Conservation (phyloP, 2,113 vertebrate genomes). For the Gobiocypris rarus region DNA sequence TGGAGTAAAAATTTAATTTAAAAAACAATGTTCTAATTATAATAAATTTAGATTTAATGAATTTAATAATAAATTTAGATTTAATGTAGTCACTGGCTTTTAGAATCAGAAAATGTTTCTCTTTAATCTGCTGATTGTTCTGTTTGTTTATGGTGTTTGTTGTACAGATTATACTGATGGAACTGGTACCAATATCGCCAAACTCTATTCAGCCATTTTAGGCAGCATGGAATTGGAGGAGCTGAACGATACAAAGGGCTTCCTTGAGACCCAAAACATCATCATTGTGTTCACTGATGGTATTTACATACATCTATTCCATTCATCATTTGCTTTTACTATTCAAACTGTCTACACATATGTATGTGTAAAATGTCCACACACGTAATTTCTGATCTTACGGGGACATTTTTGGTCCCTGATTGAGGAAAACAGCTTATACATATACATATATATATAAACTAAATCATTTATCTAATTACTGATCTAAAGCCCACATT, state of each 20-base stretch:
- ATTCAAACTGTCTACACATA: background rate
- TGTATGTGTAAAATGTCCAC: too few relatives aligned
- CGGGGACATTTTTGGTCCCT: too few relatives aligned
- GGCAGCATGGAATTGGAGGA: conserved; percentile 61
- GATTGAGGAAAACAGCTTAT: too few relatives aligned
- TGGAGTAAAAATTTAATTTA: background rate
- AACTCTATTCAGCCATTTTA: conserved; percentile 53
- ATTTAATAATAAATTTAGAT: background rate
- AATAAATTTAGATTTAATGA: background rate
- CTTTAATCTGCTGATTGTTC: background rate
- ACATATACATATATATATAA: too few relatives aligned
- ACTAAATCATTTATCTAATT: too few relatives aligned
- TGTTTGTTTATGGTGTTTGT: background rate
- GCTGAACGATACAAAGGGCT: fast-evolving
- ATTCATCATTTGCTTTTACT: background rate
- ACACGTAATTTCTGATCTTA: too few relatives aligned
- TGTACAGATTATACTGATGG: conserved; percentile 44
- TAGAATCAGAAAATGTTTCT: background rate
- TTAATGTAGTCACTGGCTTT: background rate
- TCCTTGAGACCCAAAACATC: conserved; percentile 67
- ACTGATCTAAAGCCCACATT: too few relatives aligned
- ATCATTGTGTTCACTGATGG: conserved; percentile 78
- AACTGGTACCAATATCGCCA: conserved; percentile 70
- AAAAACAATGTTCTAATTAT: background rate
- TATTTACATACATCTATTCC: conserved; percentile 33